A percentile compares a stretch with the other conserved stretches of the same genome.
Conservation (phyloP, 37 sponge, comb jelly and placozoan species). For the Crambe crambe region DNA sequence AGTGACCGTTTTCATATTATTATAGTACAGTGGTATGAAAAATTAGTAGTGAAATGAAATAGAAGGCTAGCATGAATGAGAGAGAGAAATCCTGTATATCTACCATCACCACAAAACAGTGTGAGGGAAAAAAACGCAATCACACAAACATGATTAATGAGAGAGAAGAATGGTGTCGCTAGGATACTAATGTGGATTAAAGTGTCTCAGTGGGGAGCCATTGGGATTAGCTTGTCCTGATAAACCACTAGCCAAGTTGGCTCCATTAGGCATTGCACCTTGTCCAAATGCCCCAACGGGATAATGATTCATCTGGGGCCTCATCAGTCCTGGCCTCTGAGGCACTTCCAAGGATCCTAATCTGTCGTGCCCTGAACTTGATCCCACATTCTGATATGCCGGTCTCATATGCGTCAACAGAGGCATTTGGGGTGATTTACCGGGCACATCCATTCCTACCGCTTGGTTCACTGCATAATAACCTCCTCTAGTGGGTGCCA, state of each 20-base stretch:
- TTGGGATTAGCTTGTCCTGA: conserved; percentile 3
- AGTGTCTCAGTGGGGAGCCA: conserved; percentile 34
- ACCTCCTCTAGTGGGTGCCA: neutral
- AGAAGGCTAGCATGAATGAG: too few relatives aligned
- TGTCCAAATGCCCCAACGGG: neutral
- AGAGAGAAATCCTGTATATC: too few relatives aligned
- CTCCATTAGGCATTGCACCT: conserved; percentile 22
- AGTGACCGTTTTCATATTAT: too few relatives aligned
- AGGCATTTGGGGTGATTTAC: neutral
- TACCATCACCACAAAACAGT: too few relatives aligned
- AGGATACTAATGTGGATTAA: conserved; percentile 7
- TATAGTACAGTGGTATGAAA: too few relatives aligned
- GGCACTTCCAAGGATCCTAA: too few relatives aligned
- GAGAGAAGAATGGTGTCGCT: neutral
- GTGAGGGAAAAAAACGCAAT: neutral
- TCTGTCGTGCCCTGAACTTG: neutral
- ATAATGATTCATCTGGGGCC: neutral
- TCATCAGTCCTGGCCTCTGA: conserved; percentile 6
- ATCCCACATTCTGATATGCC: neutral
- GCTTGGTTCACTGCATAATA: neutral
- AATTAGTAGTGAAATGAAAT: too few relatives aligned
- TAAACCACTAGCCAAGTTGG: neutral
- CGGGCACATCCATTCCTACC: neutral
- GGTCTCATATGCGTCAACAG: neutral
- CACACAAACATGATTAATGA: neutral